Percentiles rank a stretch among this genome's conserved stretches.
phyloP scores from a whole-genome alignment of 2,888 invertebrate genomes.

The Stenurella melanura region DNA sequence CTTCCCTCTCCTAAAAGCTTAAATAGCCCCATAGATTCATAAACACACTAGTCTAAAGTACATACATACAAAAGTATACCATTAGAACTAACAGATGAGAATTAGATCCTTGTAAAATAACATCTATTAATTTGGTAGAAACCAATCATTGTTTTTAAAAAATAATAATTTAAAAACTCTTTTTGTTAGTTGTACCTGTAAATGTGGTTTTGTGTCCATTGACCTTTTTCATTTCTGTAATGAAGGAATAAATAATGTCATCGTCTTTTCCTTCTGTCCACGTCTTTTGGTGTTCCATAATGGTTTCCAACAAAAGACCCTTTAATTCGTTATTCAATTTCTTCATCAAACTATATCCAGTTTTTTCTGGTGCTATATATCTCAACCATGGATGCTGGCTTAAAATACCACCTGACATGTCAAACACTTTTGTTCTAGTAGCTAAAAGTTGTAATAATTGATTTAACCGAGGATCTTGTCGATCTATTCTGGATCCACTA shows the following conservation, averaged over 20 bases:
- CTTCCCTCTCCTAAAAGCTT: too few relatives aligned
- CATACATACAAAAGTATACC: too few relatives aligned
- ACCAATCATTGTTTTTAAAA: too few relatives aligned
- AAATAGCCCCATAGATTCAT: too few relatives aligned
- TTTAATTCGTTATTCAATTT: constrained; percentile 76
- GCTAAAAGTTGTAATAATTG: constrained; percentile 74
- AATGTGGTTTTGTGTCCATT: constrained; percentile 69
- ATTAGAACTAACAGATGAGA: too few relatives aligned
- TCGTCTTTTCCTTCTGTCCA: constrained; percentile 73
- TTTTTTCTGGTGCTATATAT: constrained; percentile 77
- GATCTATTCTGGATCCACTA: constrained; percentile 73
- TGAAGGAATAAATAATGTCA: constrained; percentile 80
- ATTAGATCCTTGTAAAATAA: too few relatives aligned
- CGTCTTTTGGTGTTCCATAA: constrained; percentile 75
- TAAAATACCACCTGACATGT: constrained; percentile 72
- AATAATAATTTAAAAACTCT: background rate
- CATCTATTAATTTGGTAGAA: too few relatives aligned
- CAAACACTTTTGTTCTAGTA: constrained; percentile 75
- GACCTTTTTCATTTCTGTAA: constrained; percentile 76
- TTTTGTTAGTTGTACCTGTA: constrained; percentile 69
- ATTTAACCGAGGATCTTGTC: constrained; percentile 71
- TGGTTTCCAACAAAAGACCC: constrained; percentile 76
- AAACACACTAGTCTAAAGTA: too few relatives aligned
- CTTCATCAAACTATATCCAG: constrained; percentile 78
- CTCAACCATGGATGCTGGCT: constrained; percentile 79